Percentiles rank a stretch among this genome's conserved stretches.
phyloP scores from a whole-genome alignment of 2,113 vertebrate genomes.

The Onychostoma macrolepis region DNA sequence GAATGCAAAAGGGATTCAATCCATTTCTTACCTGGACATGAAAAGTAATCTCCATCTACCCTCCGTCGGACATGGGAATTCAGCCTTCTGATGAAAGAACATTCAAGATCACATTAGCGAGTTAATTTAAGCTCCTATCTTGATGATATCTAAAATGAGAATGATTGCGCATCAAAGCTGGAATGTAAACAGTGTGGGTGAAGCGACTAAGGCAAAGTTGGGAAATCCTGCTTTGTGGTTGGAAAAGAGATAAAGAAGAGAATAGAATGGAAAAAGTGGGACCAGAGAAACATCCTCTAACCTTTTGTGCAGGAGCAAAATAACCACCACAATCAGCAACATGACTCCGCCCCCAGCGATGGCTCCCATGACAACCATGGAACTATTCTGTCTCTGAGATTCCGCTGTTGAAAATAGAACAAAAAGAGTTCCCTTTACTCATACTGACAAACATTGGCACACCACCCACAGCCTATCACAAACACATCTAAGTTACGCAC shows the following conservation, averaged over 20 bases:
- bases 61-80: slow-evolving; percentile 78
- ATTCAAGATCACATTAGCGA: slow-evolving; percentile 52
- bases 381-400: slow-evolving; percentile 70
- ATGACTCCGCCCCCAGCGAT: slow-evolving; percentile 70
- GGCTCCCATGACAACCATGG: slow-evolving; percentile 78
- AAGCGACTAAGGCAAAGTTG: slow-evolving; percentile 11
- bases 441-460: background rate
- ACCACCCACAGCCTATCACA: slow-evolving; percentile 4
- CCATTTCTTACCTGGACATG: slow-evolving; percentile 80
- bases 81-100: slow-evolving; percentile 76
- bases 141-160: slow-evolving; percentile 33
- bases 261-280: slow-evolving; percentile 33
- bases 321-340: slow-evolving; percentile 70
- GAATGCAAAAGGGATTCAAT: background rate
- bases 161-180: slow-evolving; percentile 36
- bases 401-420: slow-evolving; percentile 65
- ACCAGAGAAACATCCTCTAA: slow-evolving; percentile 60
- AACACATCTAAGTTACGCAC: background rate
- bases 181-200: slow-evolving; percentile 51
- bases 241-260: slow-evolving; percentile 53
- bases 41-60: slow-evolving; percentile 88
- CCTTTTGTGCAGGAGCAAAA: slow-evolving; percentile 82
- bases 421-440: background rate
- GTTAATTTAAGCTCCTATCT: slow-evolving; percentile 21
- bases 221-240: slow-evolving; percentile 4